These are phyloP conservation scores for Macaca fascicularis DNA, from an alignment of 2,113 vertebrate genomes.

Conservation along the genomic window T2T-MFA8v1.1 NC_088380.1:41884501-41885000, in stretches of 20 bases:
- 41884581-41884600: neutral
- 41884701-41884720: neutral
- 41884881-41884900: neutral
- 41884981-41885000: neutral
- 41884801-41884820: neutral
- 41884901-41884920: neutral
- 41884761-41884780: neutral
- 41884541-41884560: neutral
- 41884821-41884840: neutral
- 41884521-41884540: neutral
- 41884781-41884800: neutral
- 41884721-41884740: neutral
- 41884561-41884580: neutral
- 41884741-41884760: neutral
- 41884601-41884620: neutral
- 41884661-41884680: neutral
- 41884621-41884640: neutral
- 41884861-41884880: neutral
- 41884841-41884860: neutral
- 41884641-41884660: neutral
- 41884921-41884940: neutral
- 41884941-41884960: neutral
- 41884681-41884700: neutral
- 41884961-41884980: neutral
- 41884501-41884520: neutral